Base-by-base conservation (phyloP, 2,888 invertebrate genomes). In the Dastarcus helophoroides region DNA sequence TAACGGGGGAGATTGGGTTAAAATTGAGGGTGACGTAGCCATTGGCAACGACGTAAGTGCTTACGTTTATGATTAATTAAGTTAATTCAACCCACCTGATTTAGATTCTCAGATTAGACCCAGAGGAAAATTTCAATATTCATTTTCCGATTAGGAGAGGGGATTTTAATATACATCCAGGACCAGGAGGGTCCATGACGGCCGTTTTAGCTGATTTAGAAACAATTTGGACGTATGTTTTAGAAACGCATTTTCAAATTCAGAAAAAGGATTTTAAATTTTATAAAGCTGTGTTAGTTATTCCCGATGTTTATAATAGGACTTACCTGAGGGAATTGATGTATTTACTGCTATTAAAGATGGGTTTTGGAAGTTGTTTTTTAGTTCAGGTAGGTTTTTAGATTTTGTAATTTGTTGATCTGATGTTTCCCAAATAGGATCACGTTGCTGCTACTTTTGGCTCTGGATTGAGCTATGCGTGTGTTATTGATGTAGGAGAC, bases 401-500 rank as follows among this genome's bases (percentile, higher is more conserved):
- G n/a, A 17, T 17, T 7, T 17, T 17, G 19, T 6, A 9, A 16
- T 32, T 34, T 25, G 10, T 12, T 28, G 3, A 29, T 34, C 29
- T 30, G n/a, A 13, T 44, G 43, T 46, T 46, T 42, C 25, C 24
- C 22, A 51, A 60, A 17, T 56, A 80, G 75, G 86, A 86, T 60
- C 84, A 85, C 48, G 85, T 86, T 2, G 82, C 84, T 25, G 81
- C 85, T 4, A 82, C 84, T 7, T 86, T 85, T 62, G 86, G 86
- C 3, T 79, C 83, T 10, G 86, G 86, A 7, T 60, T 85, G 9
- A 76, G 79, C 26, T 84, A 80, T 50, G 93, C 91, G 0, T 94
- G 94, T 63, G 90, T 94, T 1, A 84, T 95, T 1, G 93, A 94
- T 56, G 79, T 94, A 29, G 94, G 94, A 0, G 93, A 93, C 54